Conservation (phyloP, 2,888 invertebrate species). For the Rhagophthalmus giganteus region DNA sequence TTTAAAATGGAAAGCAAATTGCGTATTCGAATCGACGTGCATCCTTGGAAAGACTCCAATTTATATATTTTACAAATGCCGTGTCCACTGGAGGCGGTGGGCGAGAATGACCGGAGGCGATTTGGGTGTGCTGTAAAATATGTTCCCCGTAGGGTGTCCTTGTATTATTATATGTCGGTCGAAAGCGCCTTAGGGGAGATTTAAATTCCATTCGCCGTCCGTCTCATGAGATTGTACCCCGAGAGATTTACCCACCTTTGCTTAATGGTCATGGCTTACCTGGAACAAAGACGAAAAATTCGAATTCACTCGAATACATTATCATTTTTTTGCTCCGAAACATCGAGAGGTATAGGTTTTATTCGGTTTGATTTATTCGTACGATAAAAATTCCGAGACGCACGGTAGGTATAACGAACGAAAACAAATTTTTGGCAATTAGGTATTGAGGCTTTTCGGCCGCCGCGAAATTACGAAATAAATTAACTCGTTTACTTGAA, state of each 20-base stretch:
- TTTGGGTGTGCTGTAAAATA: conserved; percentile 53
- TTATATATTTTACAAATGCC: conserved; percentile 52
- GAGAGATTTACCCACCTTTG: conserved; percentile 35
- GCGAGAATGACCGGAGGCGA: conserved; percentile 47
- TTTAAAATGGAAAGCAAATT: conserved; percentile 16
- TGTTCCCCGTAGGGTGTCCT: conserved; percentile 49
- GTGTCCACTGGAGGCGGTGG: conserved; percentile 51
- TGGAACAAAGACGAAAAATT: conserved; percentile 23
- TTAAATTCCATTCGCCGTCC: conserved; percentile 48
- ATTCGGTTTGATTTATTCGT: too few species aligned
- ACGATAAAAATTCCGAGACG: too few species aligned
- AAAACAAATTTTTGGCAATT: too few species aligned
- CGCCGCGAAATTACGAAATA: too few species aligned
- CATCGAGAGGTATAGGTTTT: too few species aligned
- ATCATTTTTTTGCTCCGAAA: conserved; percentile 7
- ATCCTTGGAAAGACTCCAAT: conserved; percentile 38
- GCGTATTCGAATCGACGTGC: conserved; percentile 11
- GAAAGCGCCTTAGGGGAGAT: conserved; percentile 43
- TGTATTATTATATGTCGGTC: conserved; percentile 50
- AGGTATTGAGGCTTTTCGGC: too few species aligned
- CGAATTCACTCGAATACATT: conserved; percentile 14
- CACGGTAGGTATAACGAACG: too few species aligned
- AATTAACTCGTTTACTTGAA: too few species aligned
- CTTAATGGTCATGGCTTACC: conserved; percentile 21
- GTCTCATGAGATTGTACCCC: conserved; percentile 41